Conservation (phyloP, 2,113 vertebrate genomes). For the Orcinus orca region DNA sequence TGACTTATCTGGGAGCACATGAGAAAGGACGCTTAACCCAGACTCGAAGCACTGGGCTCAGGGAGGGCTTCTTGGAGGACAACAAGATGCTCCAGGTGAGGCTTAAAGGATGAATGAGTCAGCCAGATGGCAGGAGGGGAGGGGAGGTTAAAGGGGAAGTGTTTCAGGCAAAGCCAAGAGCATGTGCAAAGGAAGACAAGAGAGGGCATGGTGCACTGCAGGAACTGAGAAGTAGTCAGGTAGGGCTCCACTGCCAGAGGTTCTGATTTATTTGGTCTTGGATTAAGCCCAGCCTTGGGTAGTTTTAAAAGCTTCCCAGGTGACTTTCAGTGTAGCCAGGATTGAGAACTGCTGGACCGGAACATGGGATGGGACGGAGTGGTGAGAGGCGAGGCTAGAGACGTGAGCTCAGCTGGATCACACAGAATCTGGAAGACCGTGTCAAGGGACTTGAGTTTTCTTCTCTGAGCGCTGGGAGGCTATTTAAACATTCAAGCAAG, state of each 20-base stretch:
- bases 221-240: not conserved
- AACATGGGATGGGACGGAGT: not conserved
- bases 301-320: constrained; percentile 30
- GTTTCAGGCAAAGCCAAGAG: not conserved
- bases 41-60: not conserved
- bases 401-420: not conserved
- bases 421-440: not conserved
- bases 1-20: not conserved
- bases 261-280: not conserved
- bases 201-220: not conserved
- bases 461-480: not conserved
- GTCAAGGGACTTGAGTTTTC: not conserved
- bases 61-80: not conserved
- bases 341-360: not conserved
- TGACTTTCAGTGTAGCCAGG: not conserved
- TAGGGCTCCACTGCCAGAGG: not conserved
- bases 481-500: not conserved
- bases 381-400: not conserved
- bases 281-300: not conserved
- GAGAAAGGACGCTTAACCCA: not conserved
- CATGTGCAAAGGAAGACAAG: not conserved
- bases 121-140: not conserved
- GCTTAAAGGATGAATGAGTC: not conserved
- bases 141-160: not conserved
- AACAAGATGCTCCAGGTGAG: not conserved